phyloP scores from a whole-genome alignment of 1,140 invertebrate species.

The Lycorma delicatula region DNA sequence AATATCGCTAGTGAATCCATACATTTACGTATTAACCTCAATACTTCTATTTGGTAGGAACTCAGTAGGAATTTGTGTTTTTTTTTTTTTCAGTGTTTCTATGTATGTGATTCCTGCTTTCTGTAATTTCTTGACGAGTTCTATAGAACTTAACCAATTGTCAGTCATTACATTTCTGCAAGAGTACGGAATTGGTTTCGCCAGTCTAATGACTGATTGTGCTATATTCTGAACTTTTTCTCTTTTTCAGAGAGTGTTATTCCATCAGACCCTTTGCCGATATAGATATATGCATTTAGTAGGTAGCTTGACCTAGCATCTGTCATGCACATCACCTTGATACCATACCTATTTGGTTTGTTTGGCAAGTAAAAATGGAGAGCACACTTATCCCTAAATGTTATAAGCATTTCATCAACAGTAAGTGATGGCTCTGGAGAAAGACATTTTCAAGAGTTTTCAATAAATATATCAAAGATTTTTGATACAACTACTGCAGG shows the following conservation, averaged over 20 bases:
- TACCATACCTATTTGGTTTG: no score
- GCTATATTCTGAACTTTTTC: no score
- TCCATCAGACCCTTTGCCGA: constrained; percentile 3
- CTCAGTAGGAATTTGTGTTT: constrained; percentile 27
- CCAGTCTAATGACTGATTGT: constrained; percentile 23
- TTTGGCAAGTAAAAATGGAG: no score
- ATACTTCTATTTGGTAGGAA: no score
- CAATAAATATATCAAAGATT: no score
- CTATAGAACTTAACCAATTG: constrained; percentile 15
- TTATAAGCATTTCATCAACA: no score
- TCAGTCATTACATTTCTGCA: constrained; percentile 15
- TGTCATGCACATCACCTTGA: no score
- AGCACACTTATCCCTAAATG: no score
- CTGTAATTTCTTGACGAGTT: constrained; percentile 24
- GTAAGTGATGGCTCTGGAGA: no score
- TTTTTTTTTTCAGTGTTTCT: constrained; percentile 6
- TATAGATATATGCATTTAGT: constrained; percentile 16
- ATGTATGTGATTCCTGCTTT: constrained; percentile 3
- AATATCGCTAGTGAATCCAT: constrained; percentile 26
- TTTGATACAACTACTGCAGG: neutral
- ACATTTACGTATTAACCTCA: neutral
- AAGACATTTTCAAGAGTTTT: no score
- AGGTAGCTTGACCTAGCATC: constrained; percentile 8
- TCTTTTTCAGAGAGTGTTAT: neutral
- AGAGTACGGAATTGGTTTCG: constrained; percentile 17